Evolutionary conservation across 2,888 invertebrate genomes (phyloP).

Genomic region (Cremastinae sp.): DNA sequence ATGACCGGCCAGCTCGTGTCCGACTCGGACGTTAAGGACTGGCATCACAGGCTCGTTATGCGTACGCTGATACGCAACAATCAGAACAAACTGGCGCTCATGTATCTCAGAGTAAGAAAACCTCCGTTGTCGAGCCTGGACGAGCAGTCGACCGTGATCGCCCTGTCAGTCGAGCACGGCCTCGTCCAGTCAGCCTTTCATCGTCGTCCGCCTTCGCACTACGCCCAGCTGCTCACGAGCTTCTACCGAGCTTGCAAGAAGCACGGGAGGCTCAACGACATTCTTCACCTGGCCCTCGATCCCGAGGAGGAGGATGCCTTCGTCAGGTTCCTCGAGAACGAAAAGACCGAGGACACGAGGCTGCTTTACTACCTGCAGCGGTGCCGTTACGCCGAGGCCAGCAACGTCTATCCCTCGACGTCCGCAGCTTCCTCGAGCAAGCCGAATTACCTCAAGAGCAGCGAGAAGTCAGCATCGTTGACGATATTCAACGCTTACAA

Average conservation of each 20-base stretch:
- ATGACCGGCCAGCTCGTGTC: constrained; percentile 74
- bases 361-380: constrained; percentile 87
- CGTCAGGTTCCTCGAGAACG: constrained; percentile 85
- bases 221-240: constrained; percentile 70
- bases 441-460: constrained; percentile 35
- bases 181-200: constrained; percentile 77
- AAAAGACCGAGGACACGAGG: constrained; percentile 85
- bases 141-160: constrained; percentile 79
- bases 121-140: constrained; percentile 82
- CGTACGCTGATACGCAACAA: constrained; percentile 86
- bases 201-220: constrained; percentile 73
- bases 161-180: constrained; percentile 75
- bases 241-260: constrained; percentile 76
- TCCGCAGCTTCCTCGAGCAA: neutral
- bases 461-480: constrained; percentile 63
- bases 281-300: constrained; percentile 85
- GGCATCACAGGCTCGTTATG: constrained; percentile 88
- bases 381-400: constrained; percentile 79
- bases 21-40: constrained; percentile 83
- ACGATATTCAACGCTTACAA: constrained; percentile 74
- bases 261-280: constrained; percentile 73
- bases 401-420: constrained; percentile 53
- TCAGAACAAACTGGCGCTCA: constrained; percentile 86
- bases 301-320: constrained; percentile 86
- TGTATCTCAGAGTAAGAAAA: constrained; percentile 85